These are phyloP conservation scores for Campylorhamphus procurvoides DNA, from an alignment of 2,113 vertebrate species.

Conservation along the genomic window DNA sequence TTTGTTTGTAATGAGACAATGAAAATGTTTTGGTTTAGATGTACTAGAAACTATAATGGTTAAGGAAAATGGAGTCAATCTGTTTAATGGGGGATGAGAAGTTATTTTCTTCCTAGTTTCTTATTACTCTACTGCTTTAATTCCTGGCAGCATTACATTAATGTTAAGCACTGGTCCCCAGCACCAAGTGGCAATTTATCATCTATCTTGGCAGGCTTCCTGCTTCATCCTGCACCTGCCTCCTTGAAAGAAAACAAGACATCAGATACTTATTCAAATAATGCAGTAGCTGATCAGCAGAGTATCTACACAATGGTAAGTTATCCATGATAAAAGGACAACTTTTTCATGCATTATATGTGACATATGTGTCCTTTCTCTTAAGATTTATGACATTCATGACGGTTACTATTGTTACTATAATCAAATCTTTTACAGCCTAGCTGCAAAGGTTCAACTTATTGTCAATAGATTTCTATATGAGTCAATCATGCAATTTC, in stretches of 20 bases:
- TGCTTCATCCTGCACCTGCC: constrained; percentile 84
- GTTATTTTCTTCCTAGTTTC: constrained; percentile 60
- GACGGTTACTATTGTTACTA: constrained; percentile 76
- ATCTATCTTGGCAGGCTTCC: constrained; percentile 86
- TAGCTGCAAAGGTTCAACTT: constrained; percentile 72
- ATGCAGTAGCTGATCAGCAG: constrained; percentile 81
- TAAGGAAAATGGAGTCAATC: constrained; percentile 7
- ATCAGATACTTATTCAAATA: constrained; percentile 84
- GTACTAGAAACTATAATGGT: not conserved
- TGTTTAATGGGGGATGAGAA: constrained; percentile 36
- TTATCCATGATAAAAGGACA: constrained; percentile 76
- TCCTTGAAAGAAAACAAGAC: constrained; percentile 78
- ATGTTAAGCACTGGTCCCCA: constrained; percentile 61
- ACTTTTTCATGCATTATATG: constrained; percentile 76
- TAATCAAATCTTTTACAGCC: constrained; percentile 77
- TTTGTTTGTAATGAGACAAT: not conserved
- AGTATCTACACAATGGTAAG: constrained; percentile 83
- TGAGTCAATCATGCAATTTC: constrained; percentile 74
- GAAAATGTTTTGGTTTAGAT: not conserved
- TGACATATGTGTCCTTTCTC: constrained; percentile 78
- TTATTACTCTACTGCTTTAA: constrained; percentile 61
- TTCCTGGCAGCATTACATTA: constrained; percentile 63
- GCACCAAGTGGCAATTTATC: constrained; percentile 77
- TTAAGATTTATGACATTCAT: constrained; percentile 81
- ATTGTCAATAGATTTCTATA: constrained; percentile 72